Evolutionary conservation across 2,888 invertebrate genomes (phyloP).

Genomic region (Ethmia dodecea): DNA sequence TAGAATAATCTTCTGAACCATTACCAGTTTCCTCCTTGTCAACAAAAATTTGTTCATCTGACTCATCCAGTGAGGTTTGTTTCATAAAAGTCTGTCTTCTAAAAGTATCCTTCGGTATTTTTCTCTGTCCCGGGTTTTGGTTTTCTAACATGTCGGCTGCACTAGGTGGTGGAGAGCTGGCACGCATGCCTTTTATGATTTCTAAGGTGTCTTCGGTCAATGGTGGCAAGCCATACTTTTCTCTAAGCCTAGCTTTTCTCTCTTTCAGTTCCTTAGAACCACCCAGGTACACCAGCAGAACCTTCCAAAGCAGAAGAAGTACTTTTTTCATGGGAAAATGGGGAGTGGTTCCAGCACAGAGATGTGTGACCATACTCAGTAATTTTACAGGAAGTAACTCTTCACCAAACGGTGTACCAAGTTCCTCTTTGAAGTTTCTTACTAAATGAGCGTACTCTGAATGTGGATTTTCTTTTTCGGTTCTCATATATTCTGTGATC

Average conservation of each 20-base stretch:
- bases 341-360: constrained; percentile 96
- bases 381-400: constrained; percentile 93
- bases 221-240: constrained; percentile 83
- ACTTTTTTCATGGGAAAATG: constrained; percentile 99
- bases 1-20: constrained; percentile 79
- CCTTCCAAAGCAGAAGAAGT: constrained; percentile 95
- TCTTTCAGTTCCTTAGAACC: constrained; percentile 91
- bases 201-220: constrained; percentile 95
- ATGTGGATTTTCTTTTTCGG: constrained; percentile 74
- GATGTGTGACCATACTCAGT: constrained; percentile 96
- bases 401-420: constrained; percentile 81
- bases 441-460: constrained; percentile 73
- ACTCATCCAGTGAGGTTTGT: constrained; percentile 93
- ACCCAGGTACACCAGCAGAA: constrained; percentile 93
- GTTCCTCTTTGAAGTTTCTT: constrained; percentile 79
- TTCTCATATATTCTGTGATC: constrained; percentile 95
- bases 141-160: constrained; percentile 93
- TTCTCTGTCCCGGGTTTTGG: constrained; percentile 86
- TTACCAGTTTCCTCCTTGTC: constrained; percentile 82
- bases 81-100: constrained; percentile 90
- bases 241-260: constrained; percentile 84
- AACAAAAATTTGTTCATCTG: constrained; percentile 83
- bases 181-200: constrained; percentile 95
- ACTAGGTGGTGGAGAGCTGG: constrained; percentile 96
- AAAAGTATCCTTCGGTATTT: constrained; percentile 69